Base-by-base conservation (phyloP, 1,140 invertebrate species). In the Drosophila paulistorum region DNA sequence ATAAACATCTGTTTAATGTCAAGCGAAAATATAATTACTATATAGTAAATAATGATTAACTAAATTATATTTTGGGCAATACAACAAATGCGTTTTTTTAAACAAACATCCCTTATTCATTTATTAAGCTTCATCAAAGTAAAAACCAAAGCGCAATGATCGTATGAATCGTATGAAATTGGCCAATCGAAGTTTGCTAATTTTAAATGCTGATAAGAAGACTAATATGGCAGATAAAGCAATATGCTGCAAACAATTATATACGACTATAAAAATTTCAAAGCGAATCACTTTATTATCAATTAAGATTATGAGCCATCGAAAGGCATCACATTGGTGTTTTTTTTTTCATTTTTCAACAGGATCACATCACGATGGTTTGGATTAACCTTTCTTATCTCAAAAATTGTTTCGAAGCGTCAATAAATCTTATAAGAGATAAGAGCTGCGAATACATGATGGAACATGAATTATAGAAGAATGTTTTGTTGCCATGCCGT, bases 31-130 rank as follows among this genome's bases (percentile, higher is more conserved):
- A 54, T 51, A 13, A 37, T 64, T 55, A 26, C 3, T 26, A 60
- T 60, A 9, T 55, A 57, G 33, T 5, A 39, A 41, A 68, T 59
- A 3, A 23, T 66, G 26, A 45, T 73, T 67, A 48, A 71, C 37
- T 61, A 67, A 20, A 62, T 63, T 57, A 11, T 39, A 39, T 48
- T n/a, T 41, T 37, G 65, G 51, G 71, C 58, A 75, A 75, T 76
- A 76, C 74, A 71, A 51, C n/a, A 51, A 51, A 51, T 51, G 1
- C 1, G 30, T 30, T 14, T 48, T 48, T 48, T 23, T 51, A 23
- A 51, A 51, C 45, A 48, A 20, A 9, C 10, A 10, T 11, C 13
- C 7, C 30, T 30, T 30, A 14, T 42, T n/a, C 2, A 13, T 17
- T 17, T 48, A 14, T 45, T 48, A 0, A 9, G 13, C 14, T 1